Conservation (phyloP, 2,797 vertebrate genomes). For the Phoeniculus purpureus region DNA sequence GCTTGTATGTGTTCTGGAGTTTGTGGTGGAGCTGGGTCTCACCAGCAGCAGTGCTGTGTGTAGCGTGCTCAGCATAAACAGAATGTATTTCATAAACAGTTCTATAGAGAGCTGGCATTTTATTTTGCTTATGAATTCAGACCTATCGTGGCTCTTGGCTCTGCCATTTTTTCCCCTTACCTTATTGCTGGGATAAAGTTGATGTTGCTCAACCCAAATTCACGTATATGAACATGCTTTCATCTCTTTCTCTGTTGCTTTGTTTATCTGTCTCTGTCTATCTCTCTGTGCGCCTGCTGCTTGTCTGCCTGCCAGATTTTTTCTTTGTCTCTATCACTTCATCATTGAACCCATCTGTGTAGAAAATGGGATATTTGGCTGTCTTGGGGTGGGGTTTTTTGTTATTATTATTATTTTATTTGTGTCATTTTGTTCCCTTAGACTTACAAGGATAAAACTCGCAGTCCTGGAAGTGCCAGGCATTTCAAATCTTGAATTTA, state of each 20-base stretch:
- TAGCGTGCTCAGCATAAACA: background rate
- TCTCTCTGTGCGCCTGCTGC: constrained; percentile 69
- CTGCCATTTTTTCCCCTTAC: constrained; percentile 40
- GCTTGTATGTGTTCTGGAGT: constrained; percentile 18
- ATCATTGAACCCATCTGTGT: constrained; percentile 74
- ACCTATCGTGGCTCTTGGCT: constrained; percentile 35
- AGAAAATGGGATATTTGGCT: constrained; percentile 72
- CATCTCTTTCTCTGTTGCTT: constrained; percentile 64
- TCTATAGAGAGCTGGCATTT: constrained; percentile 34
- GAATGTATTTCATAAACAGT: constrained; percentile 16
- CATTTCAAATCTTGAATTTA: constrained; percentile 67
- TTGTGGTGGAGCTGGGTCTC: constrained; percentile 22
- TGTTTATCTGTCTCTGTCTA: constrained; percentile 71
- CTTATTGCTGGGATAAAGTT: constrained; percentile 56
- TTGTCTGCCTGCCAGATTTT: constrained; percentile 76
- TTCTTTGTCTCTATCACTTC: constrained; percentile 78
- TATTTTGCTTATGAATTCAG: constrained; percentile 47
- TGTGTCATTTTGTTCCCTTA: constrained; percentile 64
- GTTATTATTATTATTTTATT: constrained; percentile 35
- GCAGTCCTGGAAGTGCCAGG: constrained; percentile 70
- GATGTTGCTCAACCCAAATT: constrained; percentile 44
- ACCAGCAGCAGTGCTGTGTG: background rate
- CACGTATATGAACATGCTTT: constrained; percentile 48
- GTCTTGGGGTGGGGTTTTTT: constrained; percentile 34
- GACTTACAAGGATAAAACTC: constrained; percentile 58